A percentile compares a stretch with the other conserved stretches of the same genome.
These are phyloP conservation scores for Timema cristinae DNA, from an alignment of 2,888 invertebrate species.

Conservation along the genomic window DNA sequence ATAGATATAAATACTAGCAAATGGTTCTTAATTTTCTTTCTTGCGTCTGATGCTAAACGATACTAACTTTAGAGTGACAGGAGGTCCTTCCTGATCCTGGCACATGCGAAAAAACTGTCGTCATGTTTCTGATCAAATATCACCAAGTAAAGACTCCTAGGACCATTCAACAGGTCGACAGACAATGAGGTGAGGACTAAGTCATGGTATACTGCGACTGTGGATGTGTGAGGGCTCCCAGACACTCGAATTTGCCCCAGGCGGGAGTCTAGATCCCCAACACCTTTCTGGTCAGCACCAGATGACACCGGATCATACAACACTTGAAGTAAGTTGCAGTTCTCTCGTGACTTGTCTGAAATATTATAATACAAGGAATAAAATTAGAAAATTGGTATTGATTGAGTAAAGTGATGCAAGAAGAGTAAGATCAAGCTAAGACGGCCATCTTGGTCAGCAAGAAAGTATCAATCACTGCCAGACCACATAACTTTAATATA, in stretches of 20 bases:
- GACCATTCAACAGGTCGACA: conserved; percentile 69
- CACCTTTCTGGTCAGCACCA: conserved; percentile 57
- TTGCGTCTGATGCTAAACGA: neutral
- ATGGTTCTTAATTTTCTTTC: neutral
- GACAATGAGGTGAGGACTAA: conserved; percentile 66
- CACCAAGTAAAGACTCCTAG: conserved; percentile 74
- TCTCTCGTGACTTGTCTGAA: conserved; percentile 62
- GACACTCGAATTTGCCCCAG: conserved; percentile 73
- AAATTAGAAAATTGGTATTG: too few species aligned
- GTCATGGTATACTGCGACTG: conserved; percentile 57
- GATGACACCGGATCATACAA: conserved; percentile 79
- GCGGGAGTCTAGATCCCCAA: conserved; percentile 75
- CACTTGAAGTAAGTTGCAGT: conserved; percentile 79
- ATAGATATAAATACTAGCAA: too few species aligned
- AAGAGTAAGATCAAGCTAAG: too few species aligned
- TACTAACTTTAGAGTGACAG: conserved; percentile 67
- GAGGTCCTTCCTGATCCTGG: conserved; percentile 68
- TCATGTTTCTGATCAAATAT: conserved; percentile 71
- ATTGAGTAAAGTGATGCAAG: too few species aligned
- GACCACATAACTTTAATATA: too few species aligned
- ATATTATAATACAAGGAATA: conserved; percentile 18
- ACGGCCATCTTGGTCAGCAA: too few species aligned
- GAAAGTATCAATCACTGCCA: too few species aligned
- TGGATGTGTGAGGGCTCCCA: conserved; percentile 47
- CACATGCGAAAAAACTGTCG: conserved; percentile 77